Base-by-base conservation (phyloP, 2,888 invertebrate species). In the Pyrrhia umbra region DNA sequence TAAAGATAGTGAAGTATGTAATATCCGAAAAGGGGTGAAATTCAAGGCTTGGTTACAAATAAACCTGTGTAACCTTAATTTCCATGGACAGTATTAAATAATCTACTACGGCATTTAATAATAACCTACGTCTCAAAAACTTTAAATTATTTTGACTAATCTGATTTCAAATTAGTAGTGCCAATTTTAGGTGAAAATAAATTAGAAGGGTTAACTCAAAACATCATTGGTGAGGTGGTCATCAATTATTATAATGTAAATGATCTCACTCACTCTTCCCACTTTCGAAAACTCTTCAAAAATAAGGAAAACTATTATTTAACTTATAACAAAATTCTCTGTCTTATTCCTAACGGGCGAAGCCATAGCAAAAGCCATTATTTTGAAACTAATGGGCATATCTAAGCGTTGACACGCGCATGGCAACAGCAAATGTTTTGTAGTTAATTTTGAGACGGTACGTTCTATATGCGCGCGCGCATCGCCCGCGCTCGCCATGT, bases 401-500 rank as follows among this genome's bases (percentile, higher is more conserved):
- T 72, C 51, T 59, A 43, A 64, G 63, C 54, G 68, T 73, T 63
- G 60, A 60, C 78, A 67, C 61, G 79, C 74, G 63, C 69, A 72
- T 75, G 55, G 77, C 77, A 71, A 75, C 79, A 74, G 68, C 37
- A 20, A 66, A 60, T 50, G 59, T 68, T 68, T 59, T 56, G 65
- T 59, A 68, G 75, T 77, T 82, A 83, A 79, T 73, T 83, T 79
- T 74, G 82, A 67, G 47, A 40, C 70, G 57, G 68, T 21, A 52
- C 59, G 57, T 68, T 75, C 75, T 77, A 82, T 80, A 81, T 77
- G 74, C 75, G 81, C 68, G 68, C 74, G 70, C 79, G 79, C 80
- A 59, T 75, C 71, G 72, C 42, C 56, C 42, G 57, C 56, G 39
- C 13, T 51, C 46, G 50, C 63, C 63, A 59, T 62, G 60, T 68